A percentile compares a stretch with the other conserved stretches of the same genome.
Evolutionary conservation across 2,113 vertebrate genomes (phyloP).

Genomic region (Malurus alboscapulatus): DNA sequence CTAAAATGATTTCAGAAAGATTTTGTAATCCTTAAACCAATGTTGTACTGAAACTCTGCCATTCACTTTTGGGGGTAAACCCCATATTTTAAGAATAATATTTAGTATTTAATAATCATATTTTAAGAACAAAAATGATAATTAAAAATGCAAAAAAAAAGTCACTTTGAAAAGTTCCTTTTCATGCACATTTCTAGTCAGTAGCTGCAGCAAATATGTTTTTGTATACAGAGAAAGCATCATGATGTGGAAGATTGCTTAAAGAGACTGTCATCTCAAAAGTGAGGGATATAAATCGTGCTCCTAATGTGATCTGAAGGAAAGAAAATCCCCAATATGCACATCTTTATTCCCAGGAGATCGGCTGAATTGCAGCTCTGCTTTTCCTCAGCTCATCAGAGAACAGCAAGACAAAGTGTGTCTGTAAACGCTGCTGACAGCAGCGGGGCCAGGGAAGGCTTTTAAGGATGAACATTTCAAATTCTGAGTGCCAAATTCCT

Average conservation of each 20-base stretch:
- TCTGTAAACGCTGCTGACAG: neutral
- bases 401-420: neutral
- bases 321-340: neutral
- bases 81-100: neutral
- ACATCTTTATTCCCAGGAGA: neutral
- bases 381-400: neutral
- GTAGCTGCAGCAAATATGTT: neutral
- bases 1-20: slow-evolving; percentile 5
- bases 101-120: neutral
- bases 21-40: neutral
- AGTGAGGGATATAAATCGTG: neutral
- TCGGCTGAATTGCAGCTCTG: neutral
- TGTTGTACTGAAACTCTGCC: neutral
- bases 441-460: neutral
- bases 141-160: neutral
- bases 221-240: neutral
- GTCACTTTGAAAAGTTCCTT: neutral
- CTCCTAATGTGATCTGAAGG: neutral
- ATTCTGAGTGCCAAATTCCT: neutral
- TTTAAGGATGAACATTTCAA: neutral
- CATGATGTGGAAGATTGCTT: neutral
- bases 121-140: slow-evolving; percentile 8
- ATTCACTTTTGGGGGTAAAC: neutral
- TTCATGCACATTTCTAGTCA: neutral
- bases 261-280: neutral